These are phyloP conservation scores for Drosophila seclusa DNA, from an alignment of 2,888 invertebrate genomes.

Conservation along the genomic window DNA sequence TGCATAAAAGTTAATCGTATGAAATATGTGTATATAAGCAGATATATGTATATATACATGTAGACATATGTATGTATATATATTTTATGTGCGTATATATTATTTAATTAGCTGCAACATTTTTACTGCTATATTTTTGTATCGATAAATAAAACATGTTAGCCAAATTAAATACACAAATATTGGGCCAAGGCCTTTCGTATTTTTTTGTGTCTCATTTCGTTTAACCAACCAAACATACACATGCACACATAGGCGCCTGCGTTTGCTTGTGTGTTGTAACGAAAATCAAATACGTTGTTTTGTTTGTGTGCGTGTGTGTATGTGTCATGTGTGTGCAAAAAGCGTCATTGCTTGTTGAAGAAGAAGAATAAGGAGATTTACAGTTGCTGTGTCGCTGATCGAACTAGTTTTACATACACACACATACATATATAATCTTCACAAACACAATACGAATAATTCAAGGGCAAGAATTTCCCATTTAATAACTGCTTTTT, in stretches of 20 bases:
- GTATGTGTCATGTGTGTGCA: not conserved
- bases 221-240: not conserved
- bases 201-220: slow-evolving; percentile 1
- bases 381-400: not conserved
- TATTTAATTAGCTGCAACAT: not conserved
- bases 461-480: not conserved
- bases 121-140: not conserved
- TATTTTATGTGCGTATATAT: slow-evolving; percentile 7
- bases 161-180: not conserved
- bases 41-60: not conserved
- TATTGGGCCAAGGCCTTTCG: slow-evolving; percentile 19
- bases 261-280: not conserved
- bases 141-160: not conserved
- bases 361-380: not conserved
- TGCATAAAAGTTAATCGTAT: not conserved
- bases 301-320: not conserved
- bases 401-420: not conserved
- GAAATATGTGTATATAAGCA: not conserved
- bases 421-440: not conserved
- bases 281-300: not conserved
- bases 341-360: not conserved
- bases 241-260: not conserved
- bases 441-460: not conserved
- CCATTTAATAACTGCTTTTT: not conserved
- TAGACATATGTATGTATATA: not conserved